Base-by-base conservation (phyloP, 2,113 vertebrate species). In the Merops nubicus region DNA sequence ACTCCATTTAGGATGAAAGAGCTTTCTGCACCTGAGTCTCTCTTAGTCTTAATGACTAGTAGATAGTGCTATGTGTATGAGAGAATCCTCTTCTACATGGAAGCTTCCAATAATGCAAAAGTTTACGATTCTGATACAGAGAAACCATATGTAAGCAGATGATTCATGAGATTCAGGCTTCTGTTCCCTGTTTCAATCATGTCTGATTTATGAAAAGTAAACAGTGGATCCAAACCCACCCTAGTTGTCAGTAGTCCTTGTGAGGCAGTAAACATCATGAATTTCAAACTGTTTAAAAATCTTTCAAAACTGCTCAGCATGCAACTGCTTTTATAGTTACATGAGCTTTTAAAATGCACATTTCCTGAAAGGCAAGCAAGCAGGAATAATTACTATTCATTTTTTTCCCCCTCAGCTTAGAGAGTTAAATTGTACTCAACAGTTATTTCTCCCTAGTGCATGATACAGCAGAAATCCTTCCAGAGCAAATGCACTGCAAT, bases 371-470 rank as follows among this genome's bases (percentile, higher is more conserved):
- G 95, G 82, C 92, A 92, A 96, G 96, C 85, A 93, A 96, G 89
- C 36, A 63, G 96, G 85, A 97, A 97, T 96, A 97, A 97, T 97
- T 96, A 94, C 92, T 96, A 94, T 95, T 94, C 95, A 90, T 94
- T 97, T 93, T 91, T 96, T 68, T 31, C 28, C 5, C 33, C 73
- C 85, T 95, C 86, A 83, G 80, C 91, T 92, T 93, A 89, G 91
- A 91, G 91, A 97, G 89, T 94, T 96, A 97, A 97, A 97, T 97
- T 97, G 91, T 96, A 94, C 93, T 97, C 89, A 90, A 93, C 92
- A 87, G 84, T 97, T 97, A 97, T 97, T 95, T 96, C 88, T 97
- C 97, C 95, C 95, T 88, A 88, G 97, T 94, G 97, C 85, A 94
- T 96, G 95, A 97, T 92, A 95, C 73, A 95, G 96, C 96, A 96